These are phyloP conservation scores for Leptura quadrifasciata DNA, from an alignment of 2,888 invertebrate species.

Conservation along the genomic window DNA sequence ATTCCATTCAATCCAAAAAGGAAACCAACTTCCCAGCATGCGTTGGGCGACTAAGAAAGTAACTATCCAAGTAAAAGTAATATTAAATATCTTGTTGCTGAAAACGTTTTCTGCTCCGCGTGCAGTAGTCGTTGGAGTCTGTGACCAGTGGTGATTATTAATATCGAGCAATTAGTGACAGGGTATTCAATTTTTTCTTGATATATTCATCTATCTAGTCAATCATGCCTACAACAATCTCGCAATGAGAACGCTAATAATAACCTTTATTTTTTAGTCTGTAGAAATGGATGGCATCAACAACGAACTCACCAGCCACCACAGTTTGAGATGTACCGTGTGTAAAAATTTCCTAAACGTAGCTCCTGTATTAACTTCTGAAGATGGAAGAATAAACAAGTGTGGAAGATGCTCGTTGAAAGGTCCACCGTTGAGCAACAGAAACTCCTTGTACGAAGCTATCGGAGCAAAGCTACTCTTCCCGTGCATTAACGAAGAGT, in stretches of 20 bases:
- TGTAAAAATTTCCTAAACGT: conserved; percentile 55
- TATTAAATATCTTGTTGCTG: no score
- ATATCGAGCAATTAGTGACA: no score
- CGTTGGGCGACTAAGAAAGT: no score
- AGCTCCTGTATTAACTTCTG: conserved; percentile 52
- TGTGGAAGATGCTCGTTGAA: conserved; percentile 52
- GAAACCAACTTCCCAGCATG: no score
- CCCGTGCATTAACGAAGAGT: conserved; percentile 50
- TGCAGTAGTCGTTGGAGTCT: no score
- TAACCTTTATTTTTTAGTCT: not conserved
- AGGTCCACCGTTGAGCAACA: conserved; percentile 46
- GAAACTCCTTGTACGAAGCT: conserved; percentile 54
- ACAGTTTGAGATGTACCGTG: conserved; percentile 52
- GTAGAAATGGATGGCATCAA: conserved; percentile 25
- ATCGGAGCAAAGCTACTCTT: conserved; percentile 53
- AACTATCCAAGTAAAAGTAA: no score
- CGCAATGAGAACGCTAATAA: not conserved
- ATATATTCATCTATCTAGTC: no score
- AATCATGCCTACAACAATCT: no score
- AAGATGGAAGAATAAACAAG: conserved; percentile 53
- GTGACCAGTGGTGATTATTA: no score
- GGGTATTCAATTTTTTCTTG: no score
- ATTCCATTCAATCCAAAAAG: no score
- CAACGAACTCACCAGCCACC: conserved; percentile 41
- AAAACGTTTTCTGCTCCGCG: no score